Percentiles rank a stretch among this genome's conserved stretches.
phyloP scores from a whole-genome alignment of 2,888 invertebrate species.

The Trichogramma dendrolimi region DNA sequence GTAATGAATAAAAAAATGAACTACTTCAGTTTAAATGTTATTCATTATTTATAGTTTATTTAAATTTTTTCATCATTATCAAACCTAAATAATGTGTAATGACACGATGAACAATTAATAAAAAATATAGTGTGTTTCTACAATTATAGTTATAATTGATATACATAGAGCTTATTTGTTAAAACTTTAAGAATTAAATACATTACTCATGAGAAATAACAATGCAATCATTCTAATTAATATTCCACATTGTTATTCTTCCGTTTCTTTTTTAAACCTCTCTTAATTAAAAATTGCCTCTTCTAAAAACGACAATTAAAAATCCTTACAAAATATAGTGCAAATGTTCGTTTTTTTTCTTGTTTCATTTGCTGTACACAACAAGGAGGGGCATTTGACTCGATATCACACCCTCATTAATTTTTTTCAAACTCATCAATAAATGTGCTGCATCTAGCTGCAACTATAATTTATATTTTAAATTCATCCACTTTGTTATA shows the following conservation, averaged over 20 bases:
- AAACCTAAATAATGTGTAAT: slow-evolving; percentile 43
- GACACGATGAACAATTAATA: slow-evolving; percentile 46
- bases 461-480: slow-evolving; percentile 13
- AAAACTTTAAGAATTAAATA: slow-evolving; percentile 7
- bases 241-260: slow-evolving; percentile 36
- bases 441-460: slow-evolving; percentile 26
- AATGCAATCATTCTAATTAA: slow-evolving; percentile 20
- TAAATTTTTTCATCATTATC: slow-evolving; percentile 43
- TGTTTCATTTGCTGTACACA: slow-evolving; percentile 42
- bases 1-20: no score
- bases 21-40: no score
- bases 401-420: slow-evolving; percentile 16
- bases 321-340: slow-evolving; percentile 49
- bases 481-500: no score
- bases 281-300: slow-evolving; percentile 21
- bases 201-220: slow-evolving; percentile 40
- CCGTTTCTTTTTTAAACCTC: slow-evolving; percentile 12
- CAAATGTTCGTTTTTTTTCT: slow-evolving; percentile 29
- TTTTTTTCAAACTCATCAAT: slow-evolving; percentile 21
- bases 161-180: slow-evolving; percentile 27
- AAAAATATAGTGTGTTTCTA: slow-evolving; percentile 49
- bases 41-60: slow-evolving; percentile 36
- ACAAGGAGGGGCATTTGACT: slow-evolving; percentile 39
- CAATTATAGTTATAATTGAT: slow-evolving; percentile 47
- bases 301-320: slow-evolving; percentile 38